phyloP scores from a whole-genome alignment of 2,113 vertebrate species.

The Xenopus laevis region DNA sequence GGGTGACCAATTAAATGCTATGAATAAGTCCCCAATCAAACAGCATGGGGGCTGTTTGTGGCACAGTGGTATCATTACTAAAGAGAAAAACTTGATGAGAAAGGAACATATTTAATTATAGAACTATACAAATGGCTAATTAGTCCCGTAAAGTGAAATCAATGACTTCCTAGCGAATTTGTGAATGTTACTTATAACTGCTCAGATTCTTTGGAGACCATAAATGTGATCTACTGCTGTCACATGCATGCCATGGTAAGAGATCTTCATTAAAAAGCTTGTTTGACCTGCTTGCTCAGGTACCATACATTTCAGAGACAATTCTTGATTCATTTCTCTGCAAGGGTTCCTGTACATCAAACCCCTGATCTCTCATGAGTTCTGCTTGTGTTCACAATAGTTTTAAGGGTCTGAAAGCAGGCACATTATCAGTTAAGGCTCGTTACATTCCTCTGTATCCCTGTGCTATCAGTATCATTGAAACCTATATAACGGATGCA shows the following conservation, averaged over 20 bases:
- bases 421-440: slow-evolving; percentile 55
- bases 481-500: slow-evolving; percentile 46
- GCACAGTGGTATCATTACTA: slow-evolving; percentile 84
- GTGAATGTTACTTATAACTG: slow-evolving; percentile 75
- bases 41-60: slow-evolving; percentile 82
- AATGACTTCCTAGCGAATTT: slow-evolving; percentile 80
- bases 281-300: slow-evolving; percentile 80
- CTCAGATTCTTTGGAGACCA: slow-evolving; percentile 73
- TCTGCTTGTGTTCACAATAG: slow-evolving; percentile 60
- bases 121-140: slow-evolving; percentile 85
- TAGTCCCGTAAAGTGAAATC: slow-evolving; percentile 82
- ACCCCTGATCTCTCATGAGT: slow-evolving; percentile 62
- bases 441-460: slow-evolving; percentile 52
- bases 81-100: slow-evolving; percentile 85
- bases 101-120: slow-evolving; percentile 86
- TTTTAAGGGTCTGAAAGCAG: slow-evolving; percentile 59
- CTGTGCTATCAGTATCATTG: slow-evolving; percentile 47
- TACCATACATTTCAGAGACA: slow-evolving; percentile 71
- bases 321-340: slow-evolving; percentile 64
- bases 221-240: slow-evolving; percentile 71
- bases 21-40: slow-evolving; percentile 84
- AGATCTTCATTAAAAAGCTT: slow-evolving; percentile 68
- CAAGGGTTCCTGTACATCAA: slow-evolving; percentile 63
- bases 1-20: slow-evolving; percentile 87
- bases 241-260: slow-evolving; percentile 60